Evolutionary conservation across 2,797 vertebrate genomes (phyloP).

Genomic region (Anguilla anguilla): DNA sequence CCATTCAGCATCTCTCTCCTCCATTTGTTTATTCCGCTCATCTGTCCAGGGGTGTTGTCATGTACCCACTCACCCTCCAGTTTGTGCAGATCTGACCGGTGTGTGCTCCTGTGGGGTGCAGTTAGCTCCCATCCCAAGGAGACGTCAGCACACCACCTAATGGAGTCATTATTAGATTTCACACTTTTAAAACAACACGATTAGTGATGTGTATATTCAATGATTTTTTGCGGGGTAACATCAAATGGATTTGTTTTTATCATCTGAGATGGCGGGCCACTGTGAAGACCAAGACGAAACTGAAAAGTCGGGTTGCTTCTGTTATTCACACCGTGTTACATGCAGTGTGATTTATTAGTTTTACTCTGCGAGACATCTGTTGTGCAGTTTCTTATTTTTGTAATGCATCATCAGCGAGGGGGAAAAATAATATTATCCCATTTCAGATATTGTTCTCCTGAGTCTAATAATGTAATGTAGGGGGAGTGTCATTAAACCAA

Average conservation of each 20-base stretch:
- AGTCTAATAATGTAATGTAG: conserved; percentile 77
- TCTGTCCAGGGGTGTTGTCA: conserved; percentile 33
- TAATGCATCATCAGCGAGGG: conserved; percentile 77
- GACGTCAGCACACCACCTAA: conserved; percentile 68
- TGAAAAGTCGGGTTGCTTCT: neutral
- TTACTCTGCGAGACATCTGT: conserved; percentile 74
- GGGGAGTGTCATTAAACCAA: conserved; percentile 71
- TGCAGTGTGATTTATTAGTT: conserved; percentile 71
- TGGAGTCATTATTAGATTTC: conserved; percentile 78
- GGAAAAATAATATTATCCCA: conserved; percentile 75
- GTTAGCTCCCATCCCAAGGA: conserved; percentile 43
- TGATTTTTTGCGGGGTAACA: conserved; percentile 75
- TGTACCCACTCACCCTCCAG: conserved; percentile 33
- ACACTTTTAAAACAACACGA: conserved; percentile 74
- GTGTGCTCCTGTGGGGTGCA: conserved; percentile 25
- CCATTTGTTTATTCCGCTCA: conserved; percentile 50
- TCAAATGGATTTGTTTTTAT: conserved; percentile 59
- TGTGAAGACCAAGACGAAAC: neutral
- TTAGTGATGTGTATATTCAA: conserved; percentile 66
- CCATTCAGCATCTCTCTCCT: conserved; percentile 41
- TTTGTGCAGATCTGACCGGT: conserved; percentile 39
- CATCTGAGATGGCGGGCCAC: neutral
- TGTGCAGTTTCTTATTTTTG: conserved; percentile 76
- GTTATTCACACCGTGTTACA: neutral
- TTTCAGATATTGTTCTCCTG: conserved; percentile 74